These are phyloP conservation scores for Dorcus parallelipipedus DNA, from an alignment of 2,888 invertebrate genomes.

Conservation along the genomic window DNA sequence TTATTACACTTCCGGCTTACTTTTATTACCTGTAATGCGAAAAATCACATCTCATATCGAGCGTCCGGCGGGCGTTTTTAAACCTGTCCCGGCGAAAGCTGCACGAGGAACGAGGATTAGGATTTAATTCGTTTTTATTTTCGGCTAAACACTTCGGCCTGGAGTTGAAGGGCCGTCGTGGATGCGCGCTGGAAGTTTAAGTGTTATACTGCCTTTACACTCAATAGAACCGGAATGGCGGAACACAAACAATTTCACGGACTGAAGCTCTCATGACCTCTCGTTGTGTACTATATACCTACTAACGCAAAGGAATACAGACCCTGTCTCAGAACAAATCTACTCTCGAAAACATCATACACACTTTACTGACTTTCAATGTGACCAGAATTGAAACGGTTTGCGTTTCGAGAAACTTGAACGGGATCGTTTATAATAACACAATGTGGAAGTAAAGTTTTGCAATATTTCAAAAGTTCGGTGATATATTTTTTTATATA, in stretches of 20 bases:
- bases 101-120: conserved; percentile 4
- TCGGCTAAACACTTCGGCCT: not conserved
- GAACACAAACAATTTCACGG: conserved; percentile 39
- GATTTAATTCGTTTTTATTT: conserved; percentile 16
- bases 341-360: not conserved
- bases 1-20: conserved; percentile 23
- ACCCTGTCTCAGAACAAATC: conserved; percentile 9
- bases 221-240: conserved; percentile 32
- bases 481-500: no score
- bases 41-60: conserved; percentile 1
- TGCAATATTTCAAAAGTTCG: no score
- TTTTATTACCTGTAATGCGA: conserved; percentile 14
- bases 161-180: conserved; percentile 5
- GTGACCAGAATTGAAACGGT: no score
- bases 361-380: no score
- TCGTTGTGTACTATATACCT: conserved; percentile 26
- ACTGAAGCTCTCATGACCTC: conserved; percentile 31
- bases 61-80: no score
- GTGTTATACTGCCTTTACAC: conserved; percentile 29
- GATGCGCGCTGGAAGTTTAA: conserved; percentile 19
- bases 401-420: no score
- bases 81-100: no score
- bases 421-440: no score
- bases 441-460: no score
- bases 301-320: conserved; percentile 10